Conservation (phyloP, 1,140 invertebrate genomes). For the Antheraea mylitta region DNA sequence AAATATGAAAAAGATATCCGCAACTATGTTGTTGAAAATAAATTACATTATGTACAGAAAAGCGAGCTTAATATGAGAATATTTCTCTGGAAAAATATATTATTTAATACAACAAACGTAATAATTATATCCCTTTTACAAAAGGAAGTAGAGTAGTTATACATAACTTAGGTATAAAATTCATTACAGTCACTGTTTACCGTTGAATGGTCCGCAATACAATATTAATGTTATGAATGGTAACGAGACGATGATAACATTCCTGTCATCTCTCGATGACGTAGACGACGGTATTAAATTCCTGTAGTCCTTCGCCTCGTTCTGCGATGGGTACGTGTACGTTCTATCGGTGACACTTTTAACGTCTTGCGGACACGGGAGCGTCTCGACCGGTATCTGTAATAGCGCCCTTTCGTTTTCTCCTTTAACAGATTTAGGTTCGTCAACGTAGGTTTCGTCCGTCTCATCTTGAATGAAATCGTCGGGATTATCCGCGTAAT, state of each 20-base stretch:
- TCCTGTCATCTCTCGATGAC: constrained; percentile 1
- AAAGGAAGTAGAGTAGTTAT: background rate
- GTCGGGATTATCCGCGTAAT: constrained; percentile 43
- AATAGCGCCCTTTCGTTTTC: constrained; percentile 77
- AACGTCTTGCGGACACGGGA: constrained; percentile 84
- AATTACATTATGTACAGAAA: background rate
- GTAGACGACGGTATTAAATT: constrained; percentile 54
- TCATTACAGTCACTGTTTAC: constrained; percentile 3
- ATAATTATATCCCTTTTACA: background rate
- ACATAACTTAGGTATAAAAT: background rate
- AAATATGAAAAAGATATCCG: background rate
- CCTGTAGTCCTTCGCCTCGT: constrained; percentile 75
- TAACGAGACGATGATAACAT: constrained; percentile 8
- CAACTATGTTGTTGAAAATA: background rate
- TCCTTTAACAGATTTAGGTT: constrained; percentile 53
- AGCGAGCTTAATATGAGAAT: background rate
- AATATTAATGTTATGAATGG: constrained; percentile 1
- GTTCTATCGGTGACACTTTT: constrained; percentile 81
- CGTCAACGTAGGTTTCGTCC: constrained; percentile 61
- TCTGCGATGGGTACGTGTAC: constrained; percentile 75
- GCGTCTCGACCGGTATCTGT: constrained; percentile 81
- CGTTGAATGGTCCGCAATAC: constrained; percentile 5
- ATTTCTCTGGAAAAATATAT: constrained; percentile 16
- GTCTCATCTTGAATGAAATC: constrained; percentile 61
- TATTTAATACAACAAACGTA: constrained; percentile 10